Evolutionary conservation across 2,113 vertebrate genomes (phyloP).

Genomic region (Anser cygnoides): DNA sequence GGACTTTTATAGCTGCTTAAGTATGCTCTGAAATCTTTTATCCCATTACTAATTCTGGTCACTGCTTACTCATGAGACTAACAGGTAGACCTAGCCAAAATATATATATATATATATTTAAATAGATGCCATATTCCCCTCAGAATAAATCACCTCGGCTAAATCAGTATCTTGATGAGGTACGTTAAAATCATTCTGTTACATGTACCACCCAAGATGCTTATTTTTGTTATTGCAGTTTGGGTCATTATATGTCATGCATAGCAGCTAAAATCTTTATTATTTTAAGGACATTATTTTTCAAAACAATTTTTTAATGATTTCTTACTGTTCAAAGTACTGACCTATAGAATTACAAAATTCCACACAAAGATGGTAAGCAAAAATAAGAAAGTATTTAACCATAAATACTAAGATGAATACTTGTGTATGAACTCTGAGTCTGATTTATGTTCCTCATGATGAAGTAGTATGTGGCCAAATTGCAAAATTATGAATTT

Average conservation of each 20-base stretch:
- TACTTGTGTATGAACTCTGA: not conserved
- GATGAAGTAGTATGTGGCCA: not conserved
- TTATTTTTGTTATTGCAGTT: not conserved
- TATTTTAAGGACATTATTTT: not conserved
- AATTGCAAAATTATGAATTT: not conserved
- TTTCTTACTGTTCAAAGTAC: not conserved
- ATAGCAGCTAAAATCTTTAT: not conserved
- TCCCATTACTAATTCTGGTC: not conserved
- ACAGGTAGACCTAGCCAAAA: not conserved
- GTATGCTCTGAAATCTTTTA: not conserved
- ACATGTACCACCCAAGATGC: not conserved
- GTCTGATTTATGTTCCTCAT: conserved; percentile 1
- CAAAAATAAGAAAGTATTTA: not conserved
- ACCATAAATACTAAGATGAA: not conserved
- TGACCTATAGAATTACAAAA: not conserved
- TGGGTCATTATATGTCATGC: not conserved
- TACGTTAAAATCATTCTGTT: not conserved
- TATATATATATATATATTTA: not conserved
- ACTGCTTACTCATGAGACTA: not conserved
- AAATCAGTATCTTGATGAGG: not conserved
- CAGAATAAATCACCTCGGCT: not conserved
- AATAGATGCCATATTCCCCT: not conserved
- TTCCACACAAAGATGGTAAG: not conserved
- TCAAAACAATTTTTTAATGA: not conserved
- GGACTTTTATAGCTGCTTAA: not conserved